Evolutionary conservation across 2,797 vertebrate genomes (phyloP).

Genomic region (Esox masquinongy): DNA sequence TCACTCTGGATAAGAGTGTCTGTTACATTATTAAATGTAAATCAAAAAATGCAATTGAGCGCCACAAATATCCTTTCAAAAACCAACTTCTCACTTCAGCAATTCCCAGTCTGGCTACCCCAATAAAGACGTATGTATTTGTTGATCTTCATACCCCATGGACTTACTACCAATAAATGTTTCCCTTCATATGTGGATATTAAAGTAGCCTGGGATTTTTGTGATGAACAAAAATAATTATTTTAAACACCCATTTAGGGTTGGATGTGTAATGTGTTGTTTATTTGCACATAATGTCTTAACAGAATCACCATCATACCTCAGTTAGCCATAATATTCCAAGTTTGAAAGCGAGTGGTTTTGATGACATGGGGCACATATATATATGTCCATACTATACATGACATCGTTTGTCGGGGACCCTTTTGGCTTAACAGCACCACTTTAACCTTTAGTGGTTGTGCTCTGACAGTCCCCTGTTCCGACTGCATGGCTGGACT

Average conservation of each 20-base stretch:
- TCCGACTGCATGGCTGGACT: not conserved
- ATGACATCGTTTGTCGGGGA: too few species aligned
- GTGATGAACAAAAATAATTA: too few species aligned
- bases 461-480: not conserved
- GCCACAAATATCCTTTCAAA: not conserved
- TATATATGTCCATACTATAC: too few species aligned
- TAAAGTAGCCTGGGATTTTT: too few species aligned
- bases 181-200: not conserved
- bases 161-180: not conserved
- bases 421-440: too few species aligned
- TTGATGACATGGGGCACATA: too few species aligned
- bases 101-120: not conserved
- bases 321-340: too few species aligned
- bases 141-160: not conserved
- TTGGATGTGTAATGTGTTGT: too few species aligned
- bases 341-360: too few species aligned
- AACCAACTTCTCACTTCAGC: not conserved
- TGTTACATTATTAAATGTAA: not conserved
- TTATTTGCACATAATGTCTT: too few species aligned
- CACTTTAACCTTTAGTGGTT: not conserved
- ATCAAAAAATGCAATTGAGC: not conserved
- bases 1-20: conserved; percentile 1
- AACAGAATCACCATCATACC: too few species aligned
- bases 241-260: too few species aligned
- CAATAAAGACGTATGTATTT: not conserved